A percentile compares a stretch with the other conserved stretches of the same genome.
Conservation (phyloP, 1,140 invertebrate species). For the Eueides isabella region DNA sequence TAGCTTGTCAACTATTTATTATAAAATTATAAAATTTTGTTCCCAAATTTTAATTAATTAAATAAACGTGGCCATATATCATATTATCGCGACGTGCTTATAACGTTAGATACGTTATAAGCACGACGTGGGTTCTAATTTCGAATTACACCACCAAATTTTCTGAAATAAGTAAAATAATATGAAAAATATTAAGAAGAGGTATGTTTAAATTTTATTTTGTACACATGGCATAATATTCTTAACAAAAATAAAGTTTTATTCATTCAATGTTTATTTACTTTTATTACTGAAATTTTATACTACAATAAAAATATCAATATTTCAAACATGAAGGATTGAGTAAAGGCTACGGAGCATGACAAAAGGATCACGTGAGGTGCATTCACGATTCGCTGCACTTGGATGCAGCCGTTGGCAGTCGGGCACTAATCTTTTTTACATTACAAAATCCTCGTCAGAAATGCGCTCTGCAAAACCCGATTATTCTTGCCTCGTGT, state of each 20-base stretch:
- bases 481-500: not conserved
- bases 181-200: too few species aligned
- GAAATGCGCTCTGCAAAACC: slow-evolving; percentile 6
- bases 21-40: not conserved
- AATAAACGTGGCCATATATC: not conserved
- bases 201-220: too few species aligned
- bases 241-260: too few species aligned
- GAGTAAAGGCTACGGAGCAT: not conserved
- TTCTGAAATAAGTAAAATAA: too few species aligned
- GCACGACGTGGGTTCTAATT: not conserved
- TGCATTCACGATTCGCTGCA: not conserved
- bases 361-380: slow-evolving; percentile 5
- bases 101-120: not conserved
- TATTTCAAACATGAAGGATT: not conserved
- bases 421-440: not conserved
- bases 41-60: not conserved
- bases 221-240: too few species aligned
- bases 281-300: not conserved
- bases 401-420: slow-evolving; percentile 3
- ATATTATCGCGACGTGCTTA: not conserved
- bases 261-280: not conserved
- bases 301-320: slow-evolving; percentile 1
- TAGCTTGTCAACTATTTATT: not conserved
- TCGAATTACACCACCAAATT: too few species aligned
- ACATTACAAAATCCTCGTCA: slow-evolving; percentile 5